Evolutionary conservation across 2,888 invertebrate species (phyloP).

Genomic region (Marronus borbonicus): DNA sequence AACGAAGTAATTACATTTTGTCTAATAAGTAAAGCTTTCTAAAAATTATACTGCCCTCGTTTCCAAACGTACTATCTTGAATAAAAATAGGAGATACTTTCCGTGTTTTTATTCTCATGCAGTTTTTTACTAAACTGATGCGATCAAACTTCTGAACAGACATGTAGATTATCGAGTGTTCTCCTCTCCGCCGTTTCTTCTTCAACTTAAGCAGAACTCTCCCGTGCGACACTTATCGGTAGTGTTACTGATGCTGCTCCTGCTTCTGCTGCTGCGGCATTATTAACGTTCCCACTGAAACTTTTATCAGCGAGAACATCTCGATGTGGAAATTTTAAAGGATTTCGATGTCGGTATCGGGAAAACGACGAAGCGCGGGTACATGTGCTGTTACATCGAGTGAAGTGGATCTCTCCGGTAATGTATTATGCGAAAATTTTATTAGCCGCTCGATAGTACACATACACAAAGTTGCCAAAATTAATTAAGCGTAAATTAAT

Average conservation of each 20-base stretch:
- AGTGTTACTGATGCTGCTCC: neutral
- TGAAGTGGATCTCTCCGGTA: slow-evolving; percentile 1
- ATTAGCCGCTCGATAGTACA: slow-evolving; percentile 25
- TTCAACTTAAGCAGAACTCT: slow-evolving; percentile 24
- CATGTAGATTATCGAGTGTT: neutral
- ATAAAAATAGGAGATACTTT: too few relatives aligned
- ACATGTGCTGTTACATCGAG: slow-evolving; percentile 23
- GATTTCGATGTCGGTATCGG: slow-evolving; percentile 26
- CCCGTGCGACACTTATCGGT: slow-evolving; percentile 33
- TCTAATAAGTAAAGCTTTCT: too few relatives aligned
- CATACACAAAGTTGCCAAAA: slow-evolving; percentile 42
- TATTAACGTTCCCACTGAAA: slow-evolving; percentile 44
- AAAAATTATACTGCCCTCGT: too few relatives aligned
- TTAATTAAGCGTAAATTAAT: slow-evolving; percentile 46
- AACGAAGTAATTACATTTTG: too few relatives aligned
- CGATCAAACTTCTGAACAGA: neutral
- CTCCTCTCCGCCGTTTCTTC: slow-evolving; percentile 15
- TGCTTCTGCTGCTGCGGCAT: slow-evolving; percentile 23
- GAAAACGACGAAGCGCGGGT: slow-evolving; percentile 7
- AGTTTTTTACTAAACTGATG: too few relatives aligned
- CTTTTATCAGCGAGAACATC: slow-evolving; percentile 42
- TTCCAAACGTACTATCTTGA: too few relatives aligned
- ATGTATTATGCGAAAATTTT: slow-evolving; percentile 42
- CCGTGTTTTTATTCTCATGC: too few relatives aligned
- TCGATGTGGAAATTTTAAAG: slow-evolving; percentile 44